These are phyloP conservation scores for Acanthosepion lycidas DNA, from an alignment of 2,888 invertebrate species.

Conservation along the genomic window DNA sequence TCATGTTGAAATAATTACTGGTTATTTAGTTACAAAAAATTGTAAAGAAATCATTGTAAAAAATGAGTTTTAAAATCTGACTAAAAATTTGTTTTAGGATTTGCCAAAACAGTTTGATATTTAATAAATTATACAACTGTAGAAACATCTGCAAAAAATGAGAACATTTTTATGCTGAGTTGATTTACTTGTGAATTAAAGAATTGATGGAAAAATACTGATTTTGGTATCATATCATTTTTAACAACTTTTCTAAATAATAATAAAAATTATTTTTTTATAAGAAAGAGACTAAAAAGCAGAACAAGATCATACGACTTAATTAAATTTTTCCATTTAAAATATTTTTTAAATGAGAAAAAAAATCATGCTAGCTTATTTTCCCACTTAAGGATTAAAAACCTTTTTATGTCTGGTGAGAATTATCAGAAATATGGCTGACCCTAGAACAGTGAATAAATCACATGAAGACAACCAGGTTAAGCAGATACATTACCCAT, in stretches of 20 bases:
- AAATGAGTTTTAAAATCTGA: too few relatives aligned
- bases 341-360: neutral
- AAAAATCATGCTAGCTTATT: neutral
- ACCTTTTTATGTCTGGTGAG: neutral
- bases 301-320: neutral
- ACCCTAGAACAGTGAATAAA: neutral
- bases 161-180: too few relatives aligned
- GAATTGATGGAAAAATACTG: neutral
- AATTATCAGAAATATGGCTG: slow-evolving; percentile 15
- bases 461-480: neutral
- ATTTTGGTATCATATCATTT: neutral
- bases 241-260: neutral
- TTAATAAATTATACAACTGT: too few relatives aligned
- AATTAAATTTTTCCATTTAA: neutral
- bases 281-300: neutral
- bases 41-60: too few relatives aligned
- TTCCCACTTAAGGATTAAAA: neutral
- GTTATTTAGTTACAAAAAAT: too few relatives aligned
- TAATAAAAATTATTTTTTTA: neutral
- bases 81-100: too few relatives aligned
- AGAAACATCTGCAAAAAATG: too few relatives aligned
- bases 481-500: neutral
- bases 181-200: too few relatives aligned
- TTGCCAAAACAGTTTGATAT: too few relatives aligned
- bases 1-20: too few relatives aligned